phyloP scores from a whole-genome alignment of 2,888 invertebrate genomes.

The Cataglyphis rosenhaueri region DNA sequence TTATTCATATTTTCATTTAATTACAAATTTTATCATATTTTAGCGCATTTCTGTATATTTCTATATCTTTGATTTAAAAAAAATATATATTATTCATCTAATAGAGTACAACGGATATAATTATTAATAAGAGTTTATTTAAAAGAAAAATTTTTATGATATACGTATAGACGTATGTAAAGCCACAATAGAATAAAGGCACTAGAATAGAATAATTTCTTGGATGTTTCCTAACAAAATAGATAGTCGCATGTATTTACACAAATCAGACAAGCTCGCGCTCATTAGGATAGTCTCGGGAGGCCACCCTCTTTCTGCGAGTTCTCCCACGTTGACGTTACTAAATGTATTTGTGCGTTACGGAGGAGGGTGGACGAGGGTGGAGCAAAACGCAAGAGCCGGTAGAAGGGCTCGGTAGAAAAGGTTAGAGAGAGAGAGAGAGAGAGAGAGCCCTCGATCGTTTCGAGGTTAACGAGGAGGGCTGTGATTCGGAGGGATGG shows the following conservation, averaged over 20 bases:
- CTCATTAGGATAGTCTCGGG: slow-evolving; percentile 49
- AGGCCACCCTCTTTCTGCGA: slow-evolving; percentile 34
- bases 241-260: slow-evolving; percentile 47
- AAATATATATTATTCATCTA: neutral
- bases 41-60: neutral
- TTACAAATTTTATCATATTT: neutral
- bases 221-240: slow-evolving; percentile 12
- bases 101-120: neutral
- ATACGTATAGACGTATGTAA: neutral
- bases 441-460: slow-evolving; percentile 61
- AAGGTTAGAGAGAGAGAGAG: slow-evolving; percentile 16
- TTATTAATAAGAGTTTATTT: neutral
- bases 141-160: neutral
- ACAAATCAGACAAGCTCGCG: slow-evolving; percentile 48
- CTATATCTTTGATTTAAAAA: neutral
- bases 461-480: slow-evolving; percentile 78
- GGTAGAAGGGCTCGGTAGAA: slow-evolving; percentile 30
- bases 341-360: slow-evolving; percentile 49
- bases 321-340: slow-evolving; percentile 50
- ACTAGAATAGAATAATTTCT: slow-evolving; percentile 24
- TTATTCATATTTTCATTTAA: neutral
- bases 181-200: neutral
- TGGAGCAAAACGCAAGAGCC: slow-evolving; percentile 50
- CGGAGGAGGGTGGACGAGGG: slow-evolving; percentile 29
- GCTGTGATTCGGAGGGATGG: slow-evolving; percentile 73